Evolutionary conservation across 2,113 vertebrate genomes (phyloP).

Genomic region (Antennarius striatus): DNA sequence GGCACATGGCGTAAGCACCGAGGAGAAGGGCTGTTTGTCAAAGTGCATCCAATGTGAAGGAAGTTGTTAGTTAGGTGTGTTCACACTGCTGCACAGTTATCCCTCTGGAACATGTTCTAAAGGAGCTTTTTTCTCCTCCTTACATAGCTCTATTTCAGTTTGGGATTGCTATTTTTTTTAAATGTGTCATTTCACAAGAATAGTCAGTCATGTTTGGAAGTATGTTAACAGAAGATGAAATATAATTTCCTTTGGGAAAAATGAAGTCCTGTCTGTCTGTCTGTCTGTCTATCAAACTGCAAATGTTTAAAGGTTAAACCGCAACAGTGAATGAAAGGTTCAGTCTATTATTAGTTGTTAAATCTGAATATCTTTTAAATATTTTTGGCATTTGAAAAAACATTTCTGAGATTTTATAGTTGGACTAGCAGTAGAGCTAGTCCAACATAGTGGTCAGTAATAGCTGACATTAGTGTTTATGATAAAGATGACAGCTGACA

Average conservation of each 20-base stretch:
- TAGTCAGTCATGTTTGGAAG: neutral
- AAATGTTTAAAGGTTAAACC: neutral
- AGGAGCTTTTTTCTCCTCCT: conserved; percentile 19
- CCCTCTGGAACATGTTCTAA: conserved; percentile 49
- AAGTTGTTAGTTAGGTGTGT: conserved; percentile 80
- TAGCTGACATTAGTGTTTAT: neutral
- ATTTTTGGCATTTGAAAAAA: neutral
- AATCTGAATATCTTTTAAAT: too few species aligned
- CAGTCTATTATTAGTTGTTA: neutral
- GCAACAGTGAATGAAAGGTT: neutral
- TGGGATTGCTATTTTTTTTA: neutral
- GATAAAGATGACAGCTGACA: too few species aligned
- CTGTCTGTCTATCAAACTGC: too few species aligned
- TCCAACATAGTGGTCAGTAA: neutral
- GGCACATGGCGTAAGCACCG: conserved; percentile 70
- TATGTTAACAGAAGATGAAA: too few species aligned
- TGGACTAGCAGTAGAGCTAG: neutral
- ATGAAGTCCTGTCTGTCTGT: too few species aligned
- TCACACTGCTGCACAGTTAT: conserved; percentile 53
- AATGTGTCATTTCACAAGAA: neutral
- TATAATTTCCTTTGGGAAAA: too few species aligned
- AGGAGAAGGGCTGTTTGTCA: conserved; percentile 79
- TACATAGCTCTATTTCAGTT: neutral
- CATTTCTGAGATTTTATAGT: neutral
- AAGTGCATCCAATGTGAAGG: conserved; percentile 77